phyloP scores from a whole-genome alignment of 2,113 vertebrate genomes.

The Hippocampus abdominalis region DNA sequence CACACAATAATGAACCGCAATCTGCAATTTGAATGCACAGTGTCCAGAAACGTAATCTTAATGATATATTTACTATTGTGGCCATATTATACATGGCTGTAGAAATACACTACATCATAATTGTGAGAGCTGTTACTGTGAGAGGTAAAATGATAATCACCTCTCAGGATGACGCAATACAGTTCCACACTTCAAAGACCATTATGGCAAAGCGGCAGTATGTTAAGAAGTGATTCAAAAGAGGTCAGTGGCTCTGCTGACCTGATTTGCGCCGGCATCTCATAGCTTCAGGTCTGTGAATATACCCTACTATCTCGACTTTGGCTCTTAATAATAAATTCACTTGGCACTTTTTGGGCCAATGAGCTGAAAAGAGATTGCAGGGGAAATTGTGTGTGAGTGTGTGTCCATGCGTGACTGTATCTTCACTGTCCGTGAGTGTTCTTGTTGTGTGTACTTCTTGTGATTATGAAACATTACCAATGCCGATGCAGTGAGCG shows the following conservation, averaged over 20 bases:
- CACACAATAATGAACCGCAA: neutral
- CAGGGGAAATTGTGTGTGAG: neutral
- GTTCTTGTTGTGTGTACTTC: neutral
- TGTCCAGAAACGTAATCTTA: too few relatives aligned
- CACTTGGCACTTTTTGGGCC: neutral
- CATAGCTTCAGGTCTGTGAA: neutral
- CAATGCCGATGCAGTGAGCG: neutral
- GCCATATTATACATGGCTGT: neutral
- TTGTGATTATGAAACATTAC: neutral
- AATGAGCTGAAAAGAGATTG: neutral
- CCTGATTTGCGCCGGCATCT: slow-evolving; percentile 2
- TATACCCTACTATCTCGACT: neutral
- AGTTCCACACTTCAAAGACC: neutral
- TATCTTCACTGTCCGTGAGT: neutral
- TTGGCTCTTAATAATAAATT: slow-evolving; percentile 3
- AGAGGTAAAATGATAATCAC: neutral
- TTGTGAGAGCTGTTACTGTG: neutral
- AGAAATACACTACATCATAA: neutral
- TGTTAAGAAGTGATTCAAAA: neutral
- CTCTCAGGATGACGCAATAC: neutral
- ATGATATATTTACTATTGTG: neutral
- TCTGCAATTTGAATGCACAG: neutral
- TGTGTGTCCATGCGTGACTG: neutral
- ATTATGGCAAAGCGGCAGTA: neutral
- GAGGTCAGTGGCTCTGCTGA: slow-evolving; percentile 4